phyloP scores from a whole-genome alignment of 1,140 invertebrate species.

The Pectinophora gossypiella region DNA sequence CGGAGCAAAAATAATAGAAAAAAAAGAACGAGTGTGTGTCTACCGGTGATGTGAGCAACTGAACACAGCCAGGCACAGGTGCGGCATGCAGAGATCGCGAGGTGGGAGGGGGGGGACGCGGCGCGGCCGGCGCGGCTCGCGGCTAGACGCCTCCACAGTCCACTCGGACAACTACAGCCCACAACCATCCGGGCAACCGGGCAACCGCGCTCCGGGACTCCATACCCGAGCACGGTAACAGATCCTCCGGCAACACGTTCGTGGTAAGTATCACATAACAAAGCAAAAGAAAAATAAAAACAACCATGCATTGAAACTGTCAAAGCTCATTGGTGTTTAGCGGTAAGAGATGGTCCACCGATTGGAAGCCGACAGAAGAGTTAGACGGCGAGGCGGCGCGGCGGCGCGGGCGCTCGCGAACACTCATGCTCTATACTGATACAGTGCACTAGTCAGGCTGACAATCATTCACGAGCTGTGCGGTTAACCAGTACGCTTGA shows the following conservation, averaged over 20 bases:
- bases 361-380: slow-evolving; percentile 45
- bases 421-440: slow-evolving; percentile 50
- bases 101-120: slow-evolving; percentile 55
- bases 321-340: slow-evolving; percentile 43
- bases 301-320: slow-evolving; percentile 52
- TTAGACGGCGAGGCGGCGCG: slow-evolving; percentile 26
- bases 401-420: slow-evolving; percentile 22
- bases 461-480: slow-evolving; percentile 72
- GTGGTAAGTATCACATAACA: slow-evolving; percentile 65
- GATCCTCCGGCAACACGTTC: slow-evolving; percentile 62
- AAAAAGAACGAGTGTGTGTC: slow-evolving; percentile 67
- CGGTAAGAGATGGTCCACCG: slow-evolving; percentile 41
- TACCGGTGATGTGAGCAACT: slow-evolving; percentile 75
- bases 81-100: slow-evolving; percentile 70
- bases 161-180: slow-evolving; percentile 30
- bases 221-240: slow-evolving; percentile 39
- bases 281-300: slow-evolving; percentile 74
- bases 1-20: slow-evolving; percentile 66
- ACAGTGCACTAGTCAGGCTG: slow-evolving; percentile 67
- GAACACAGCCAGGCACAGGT: slow-evolving; percentile 74
- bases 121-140: slow-evolving; percentile 27
- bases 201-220: slow-evolving; percentile 20
- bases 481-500: slow-evolving; percentile 56
- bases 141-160: slow-evolving; percentile 31
- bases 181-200: too few relatives aligned